These are phyloP conservation scores for Octodonta nipae DNA, from an alignment of 2,888 invertebrate genomes.

Conservation along the genomic window DNA sequence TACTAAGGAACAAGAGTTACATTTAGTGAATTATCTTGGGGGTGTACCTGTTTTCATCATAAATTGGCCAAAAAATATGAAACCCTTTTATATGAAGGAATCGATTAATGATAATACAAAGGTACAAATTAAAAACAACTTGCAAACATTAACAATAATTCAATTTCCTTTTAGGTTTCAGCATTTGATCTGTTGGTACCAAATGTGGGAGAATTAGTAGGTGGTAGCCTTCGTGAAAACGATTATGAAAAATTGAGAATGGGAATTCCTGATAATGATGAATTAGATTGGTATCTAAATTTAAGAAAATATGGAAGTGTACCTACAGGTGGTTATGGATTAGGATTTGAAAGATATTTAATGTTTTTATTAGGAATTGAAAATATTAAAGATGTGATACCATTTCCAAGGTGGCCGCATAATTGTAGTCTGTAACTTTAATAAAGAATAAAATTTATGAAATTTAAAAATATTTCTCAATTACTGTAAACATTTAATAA, in stretches of 20 bases:
- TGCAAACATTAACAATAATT: constrained; percentile 3
- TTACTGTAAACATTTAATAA: no score
- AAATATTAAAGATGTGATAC: constrained; percentile 88
- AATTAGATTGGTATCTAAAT: constrained; percentile 77
- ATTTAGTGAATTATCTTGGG: constrained; percentile 58
- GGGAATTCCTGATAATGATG: constrained; percentile 43
- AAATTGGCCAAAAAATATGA: constrained; percentile 76
- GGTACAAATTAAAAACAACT: constrained; percentile 5
- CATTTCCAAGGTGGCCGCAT: constrained; percentile 90
- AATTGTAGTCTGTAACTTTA: constrained; percentile 64
- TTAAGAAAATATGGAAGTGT: constrained; percentile 77
- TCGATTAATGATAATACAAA: constrained; percentile 30
- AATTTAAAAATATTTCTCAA: no score
- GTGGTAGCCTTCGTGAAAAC: constrained; percentile 88
- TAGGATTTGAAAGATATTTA: constrained; percentile 87
- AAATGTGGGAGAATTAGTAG: constrained; percentile 82
- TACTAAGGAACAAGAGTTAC: constrained; percentile 80
- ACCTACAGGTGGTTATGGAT: constrained; percentile 87
- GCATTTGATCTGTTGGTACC: constrained; percentile 83
- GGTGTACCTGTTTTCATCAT: constrained; percentile 73
- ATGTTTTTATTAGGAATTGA: constrained; percentile 66
- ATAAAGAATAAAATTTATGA: no score
- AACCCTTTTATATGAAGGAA: constrained; percentile 90
- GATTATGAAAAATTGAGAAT: constrained; percentile 48
- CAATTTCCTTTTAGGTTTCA: constrained; percentile 42